A percentile compares a stretch with the other conserved stretches of the same genome.
Conservation (phyloP, 2,113 vertebrate genomes). For the Ailurus styani region DNA sequence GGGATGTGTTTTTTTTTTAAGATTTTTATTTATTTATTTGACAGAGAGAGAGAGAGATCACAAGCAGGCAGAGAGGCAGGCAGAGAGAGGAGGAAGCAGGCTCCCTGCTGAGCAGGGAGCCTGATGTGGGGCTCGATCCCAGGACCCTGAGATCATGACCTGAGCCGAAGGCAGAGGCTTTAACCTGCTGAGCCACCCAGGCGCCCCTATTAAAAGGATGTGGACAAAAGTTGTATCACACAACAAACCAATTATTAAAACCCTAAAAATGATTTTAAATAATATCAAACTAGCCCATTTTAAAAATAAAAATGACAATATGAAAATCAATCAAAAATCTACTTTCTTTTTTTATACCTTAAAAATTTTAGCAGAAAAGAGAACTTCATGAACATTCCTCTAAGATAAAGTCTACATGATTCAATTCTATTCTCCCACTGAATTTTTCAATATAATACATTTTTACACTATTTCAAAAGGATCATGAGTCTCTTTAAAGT, state of each 20-base stretch:
- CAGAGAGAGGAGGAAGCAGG: no score
- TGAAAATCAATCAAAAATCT: background rate
- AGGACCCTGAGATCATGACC: no score
- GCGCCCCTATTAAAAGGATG: no score
- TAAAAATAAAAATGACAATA: background rate
- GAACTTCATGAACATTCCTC: background rate
- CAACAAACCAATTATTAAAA: background rate
- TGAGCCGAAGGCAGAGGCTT: no score
- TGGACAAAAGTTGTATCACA: background rate
- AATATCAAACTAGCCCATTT: background rate
- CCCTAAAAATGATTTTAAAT: background rate
- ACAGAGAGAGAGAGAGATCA: no score
- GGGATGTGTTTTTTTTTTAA: no score
- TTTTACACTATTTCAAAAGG: background rate
- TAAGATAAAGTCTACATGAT: background rate
- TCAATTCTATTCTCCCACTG: background rate
- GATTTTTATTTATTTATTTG: no score
- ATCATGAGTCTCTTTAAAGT: background rate
- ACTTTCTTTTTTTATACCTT: background rate
- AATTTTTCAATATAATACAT: background rate
- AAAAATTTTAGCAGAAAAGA: background rate
- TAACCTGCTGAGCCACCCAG: no score
- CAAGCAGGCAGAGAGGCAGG: no score
- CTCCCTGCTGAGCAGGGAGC: no score
- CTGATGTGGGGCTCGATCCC: no score